Conservation (phyloP, 2,888 invertebrate genomes). For the Coremacera marginata region DNA sequence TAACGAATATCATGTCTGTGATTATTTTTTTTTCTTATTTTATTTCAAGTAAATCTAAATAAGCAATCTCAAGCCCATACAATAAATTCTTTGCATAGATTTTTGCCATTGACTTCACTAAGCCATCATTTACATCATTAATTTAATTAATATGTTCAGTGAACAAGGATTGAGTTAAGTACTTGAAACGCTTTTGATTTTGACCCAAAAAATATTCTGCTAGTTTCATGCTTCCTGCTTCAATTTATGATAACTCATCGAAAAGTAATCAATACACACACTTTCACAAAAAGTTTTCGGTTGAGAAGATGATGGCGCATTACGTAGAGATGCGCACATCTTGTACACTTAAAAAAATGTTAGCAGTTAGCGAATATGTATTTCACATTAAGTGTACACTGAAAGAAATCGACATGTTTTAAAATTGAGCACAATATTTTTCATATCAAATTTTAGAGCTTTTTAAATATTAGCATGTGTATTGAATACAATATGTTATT, state of each 20-base stretch:
- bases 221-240: background rate
- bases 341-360: too few relatives aligned
- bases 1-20: too few relatives aligned
- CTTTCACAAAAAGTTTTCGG: background rate
- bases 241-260: background rate
- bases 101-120: background rate
- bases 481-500: too few relatives aligned
- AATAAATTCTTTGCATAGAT: background rate
- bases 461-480: too few relatives aligned
- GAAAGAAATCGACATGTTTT: too few relatives aligned
- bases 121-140: background rate
- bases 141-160: background rate
- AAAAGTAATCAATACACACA: slow-evolving; percentile 5
- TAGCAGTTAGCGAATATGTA: too few relatives aligned
- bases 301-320: background rate
- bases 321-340: background rate
- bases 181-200: background rate
- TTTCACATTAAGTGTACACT: too few relatives aligned
- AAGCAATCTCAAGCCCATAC: background rate
- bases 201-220: background rate
- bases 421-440: too few relatives aligned
- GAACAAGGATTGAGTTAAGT: background rate
- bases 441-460: too few relatives aligned
- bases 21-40: too few relatives aligned
- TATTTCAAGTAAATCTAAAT: background rate